Evolutionary conservation across 2,888 invertebrate species (phyloP), one percentile per base, ranked within the genome.

Genomic region (Leptinotarsa tumamoca): DNA sequence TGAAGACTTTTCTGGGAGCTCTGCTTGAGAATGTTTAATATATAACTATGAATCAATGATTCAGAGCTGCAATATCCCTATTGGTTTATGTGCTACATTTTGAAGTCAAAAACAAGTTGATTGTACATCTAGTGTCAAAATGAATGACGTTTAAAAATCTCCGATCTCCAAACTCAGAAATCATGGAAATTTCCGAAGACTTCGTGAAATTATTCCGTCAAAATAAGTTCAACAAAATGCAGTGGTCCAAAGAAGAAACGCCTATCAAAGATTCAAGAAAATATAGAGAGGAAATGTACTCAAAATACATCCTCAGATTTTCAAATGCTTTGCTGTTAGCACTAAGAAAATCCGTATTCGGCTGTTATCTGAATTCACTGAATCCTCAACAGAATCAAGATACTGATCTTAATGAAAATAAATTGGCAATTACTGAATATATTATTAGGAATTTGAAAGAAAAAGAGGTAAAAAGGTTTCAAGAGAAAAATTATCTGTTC

Each of bases 311-410:
- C 13, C 71, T 80, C 54, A 52, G 74, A 13, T 79, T 80, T 27
- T 67, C 76, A 14, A 52, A 72, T 43, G 80, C 76, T 13, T 43
- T 82, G 10, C 17, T 75, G 1, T 50, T 71, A 18, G 79, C 73
- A 68, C 58, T 81, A 4, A 67, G 75, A 50, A 79, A 76, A 52
- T 86, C 86, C 4, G 73, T 84, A 23, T 84, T 87, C 52, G 87
- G 87, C 43, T 78, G 80, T n/a, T 87, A 84, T 72, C 73, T 87
- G 61, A 78, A 84, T 63, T 71, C 76, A 52, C 82, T 84, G 70
- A 87, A 87, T 73, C 63, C 68, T 15, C 80, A 80, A 21, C 86
- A 87, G 75, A 54, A 75, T 17, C 86, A 86, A 68, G 80, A 84
- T 68, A 72, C 76, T 27, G 67, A 72, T 21, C 66, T 84, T 4